Evolutionary conservation across 1,140 invertebrate genomes (phyloP).

Genomic region (Zelostemma sp.): DNA sequence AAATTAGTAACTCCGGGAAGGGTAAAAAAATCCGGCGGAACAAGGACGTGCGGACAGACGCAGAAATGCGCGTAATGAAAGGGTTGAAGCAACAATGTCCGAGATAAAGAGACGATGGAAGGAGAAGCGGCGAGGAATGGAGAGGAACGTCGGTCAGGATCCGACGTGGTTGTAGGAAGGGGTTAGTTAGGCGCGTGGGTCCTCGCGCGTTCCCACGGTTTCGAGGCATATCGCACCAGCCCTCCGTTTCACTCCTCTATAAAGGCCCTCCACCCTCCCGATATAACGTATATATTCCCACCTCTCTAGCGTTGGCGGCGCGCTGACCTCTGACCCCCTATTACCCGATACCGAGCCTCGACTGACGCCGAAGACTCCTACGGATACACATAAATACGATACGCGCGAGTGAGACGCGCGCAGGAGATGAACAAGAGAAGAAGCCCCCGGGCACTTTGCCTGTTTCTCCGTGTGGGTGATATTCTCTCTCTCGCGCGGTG

Average conservation of each 20-base stretch:
- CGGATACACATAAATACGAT: slow-evolving; percentile 58
- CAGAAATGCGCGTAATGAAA: slow-evolving; percentile 57
- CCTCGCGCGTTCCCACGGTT: slow-evolving; percentile 69
- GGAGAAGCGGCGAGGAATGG: slow-evolving; percentile 35
- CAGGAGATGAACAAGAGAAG: slow-evolving; percentile 2
- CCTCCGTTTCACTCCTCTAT: slow-evolving; percentile 53
- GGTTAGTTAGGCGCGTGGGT: slow-evolving; percentile 69
- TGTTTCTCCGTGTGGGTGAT: neutral
- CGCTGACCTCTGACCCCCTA: slow-evolving; percentile 68
- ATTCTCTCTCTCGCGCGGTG: slow-evolving; percentile 3
- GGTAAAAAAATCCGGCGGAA: neutral
- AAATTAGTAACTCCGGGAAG: no score
- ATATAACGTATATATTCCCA: slow-evolving; percentile 59
- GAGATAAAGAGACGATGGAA: slow-evolving; percentile 39
- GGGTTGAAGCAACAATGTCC: slow-evolving; percentile 51
- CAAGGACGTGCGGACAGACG: slow-evolving; percentile 42
- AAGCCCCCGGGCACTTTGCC: slow-evolving; percentile 14
- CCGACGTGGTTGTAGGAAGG: slow-evolving; percentile 36
- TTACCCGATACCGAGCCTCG: slow-evolving; percentile 65
- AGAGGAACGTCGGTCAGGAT: slow-evolving; percentile 19
- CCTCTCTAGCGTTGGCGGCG: slow-evolving; percentile 65
- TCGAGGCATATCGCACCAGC: slow-evolving; percentile 65
- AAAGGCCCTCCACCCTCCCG: slow-evolving; percentile 42
- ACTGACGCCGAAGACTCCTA: slow-evolving; percentile 62
- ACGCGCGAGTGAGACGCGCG: slow-evolving; percentile 3